phyloP scores from a whole-genome alignment of 1,140 invertebrate genomes.

The Procambarus virginalis region DNA sequence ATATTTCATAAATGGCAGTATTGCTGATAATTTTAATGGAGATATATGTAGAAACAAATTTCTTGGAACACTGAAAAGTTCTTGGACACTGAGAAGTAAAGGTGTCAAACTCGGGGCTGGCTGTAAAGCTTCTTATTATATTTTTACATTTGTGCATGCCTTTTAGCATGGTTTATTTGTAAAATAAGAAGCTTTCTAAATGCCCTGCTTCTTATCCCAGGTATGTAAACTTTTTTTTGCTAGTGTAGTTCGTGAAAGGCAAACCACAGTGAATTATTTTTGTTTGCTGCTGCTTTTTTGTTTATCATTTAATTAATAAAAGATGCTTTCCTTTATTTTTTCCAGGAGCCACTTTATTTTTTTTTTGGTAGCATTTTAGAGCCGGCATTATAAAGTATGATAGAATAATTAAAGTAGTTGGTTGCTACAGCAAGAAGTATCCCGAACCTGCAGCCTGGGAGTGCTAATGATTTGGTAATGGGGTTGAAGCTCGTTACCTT shows the following conservation, averaged over 20 bases:
- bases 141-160: conserved; percentile 59
- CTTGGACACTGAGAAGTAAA: background rate
- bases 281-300: conserved; percentile 38
- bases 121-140: conserved; percentile 64
- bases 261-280: conserved; percentile 46
- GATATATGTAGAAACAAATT: background rate
- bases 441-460: background rate
- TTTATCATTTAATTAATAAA: conserved; percentile 24
- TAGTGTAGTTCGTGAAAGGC: conserved; percentile 52
- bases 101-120: background rate
- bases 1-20: background rate
- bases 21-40: background rate
- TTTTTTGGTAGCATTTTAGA: too few relatives aligned
- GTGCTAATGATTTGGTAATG: background rate
- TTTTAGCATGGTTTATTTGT: conserved; percentile 39
- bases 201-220: conserved; percentile 60
- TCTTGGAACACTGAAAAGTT: conserved; percentile 15
- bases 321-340: conserved; percentile 8
- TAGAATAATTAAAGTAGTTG: background rate
- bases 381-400: too few relatives aligned
- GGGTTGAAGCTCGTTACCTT: background rate
- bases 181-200: conserved; percentile 63
- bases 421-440: background rate
- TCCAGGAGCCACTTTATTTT: background rate
- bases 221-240: conserved; percentile 50